Evolutionary conservation across 2,113 vertebrate genomes (phyloP).

Genomic region (Balaeniceps rex): DNA sequence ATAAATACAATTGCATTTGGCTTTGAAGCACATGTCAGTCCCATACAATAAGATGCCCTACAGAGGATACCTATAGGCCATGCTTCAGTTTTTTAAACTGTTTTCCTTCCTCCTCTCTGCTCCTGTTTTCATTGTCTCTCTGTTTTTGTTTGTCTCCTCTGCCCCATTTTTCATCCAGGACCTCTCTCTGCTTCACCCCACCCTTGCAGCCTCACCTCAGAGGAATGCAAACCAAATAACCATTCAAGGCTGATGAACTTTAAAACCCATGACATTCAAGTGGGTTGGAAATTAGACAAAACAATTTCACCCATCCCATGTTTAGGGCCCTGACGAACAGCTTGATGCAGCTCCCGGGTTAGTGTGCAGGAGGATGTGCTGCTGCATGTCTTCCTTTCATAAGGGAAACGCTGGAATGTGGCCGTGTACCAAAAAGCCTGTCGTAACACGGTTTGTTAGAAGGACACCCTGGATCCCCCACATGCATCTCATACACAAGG

Average conservation of each 20-base stretch:
- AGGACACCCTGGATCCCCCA: constrained; percentile 27
- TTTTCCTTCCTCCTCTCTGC: neutral
- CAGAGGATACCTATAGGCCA: neutral
- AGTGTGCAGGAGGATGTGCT: constrained; percentile 23
- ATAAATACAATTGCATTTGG: neutral
- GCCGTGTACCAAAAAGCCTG: constrained; percentile 39
- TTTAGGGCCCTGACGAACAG: constrained; percentile 31
- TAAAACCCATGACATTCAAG: constrained; percentile 48
- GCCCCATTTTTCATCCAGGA: constrained; percentile 27
- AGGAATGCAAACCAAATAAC: constrained; percentile 56
- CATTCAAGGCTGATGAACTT: constrained; percentile 50
- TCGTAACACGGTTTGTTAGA: constrained; percentile 30
- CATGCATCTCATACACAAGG: neutral
- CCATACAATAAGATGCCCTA: neutral
- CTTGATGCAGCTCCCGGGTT: neutral
- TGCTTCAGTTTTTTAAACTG: neutral
- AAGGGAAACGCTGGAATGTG: constrained; percentile 63
- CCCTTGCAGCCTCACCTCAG: constrained; percentile 44
- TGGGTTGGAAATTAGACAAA: constrained; percentile 56
- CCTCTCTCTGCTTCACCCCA: constrained; percentile 12
- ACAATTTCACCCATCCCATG: constrained; percentile 46
- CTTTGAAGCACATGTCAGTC: neutral
- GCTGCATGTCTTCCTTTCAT: constrained; percentile 47
- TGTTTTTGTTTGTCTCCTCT: constrained; percentile 43
- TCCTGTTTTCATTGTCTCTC: neutral